Evolutionary conservation across 2,888 invertebrate species (phyloP), one percentile per base, ranked within the genome.

Genomic region (Orthonevra nobilis): DNA sequence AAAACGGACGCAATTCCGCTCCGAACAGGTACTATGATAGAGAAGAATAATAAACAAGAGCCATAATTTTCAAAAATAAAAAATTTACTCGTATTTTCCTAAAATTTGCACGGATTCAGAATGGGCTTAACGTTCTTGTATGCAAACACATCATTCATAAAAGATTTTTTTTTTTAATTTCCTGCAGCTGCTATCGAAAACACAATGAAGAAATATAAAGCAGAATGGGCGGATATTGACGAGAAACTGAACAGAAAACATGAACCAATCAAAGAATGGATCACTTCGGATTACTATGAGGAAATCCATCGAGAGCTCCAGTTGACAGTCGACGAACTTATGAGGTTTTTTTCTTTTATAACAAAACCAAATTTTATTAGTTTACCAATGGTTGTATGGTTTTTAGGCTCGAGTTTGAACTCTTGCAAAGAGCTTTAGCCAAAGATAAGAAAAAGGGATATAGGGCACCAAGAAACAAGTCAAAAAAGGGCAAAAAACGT

Each of bases 221-320:
- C 82, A 23, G 86, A 89, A 68, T 89, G 89, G 88, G 72, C 83
- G 28, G 81, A 84, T 64, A 81, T 89, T 23, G 87, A 89, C 75
- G 89, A 89, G 70, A 85, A 85, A 66, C 81, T 86, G 0, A 88
- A 88, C 68, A 84, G 83, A 50, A 83, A 85, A 34, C 83, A 89
- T 40, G 85, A 82, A 23, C 84, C 85, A 0, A 86, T 87, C 14
- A 86, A 84, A 64, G 83, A 85, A 6, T 88, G 88, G 88, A 84
- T 89, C 1, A 86, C 83, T 1, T 88, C 89, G 73, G 90, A 90
- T 58, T 90, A 91, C 83, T 84, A 90, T 34, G 84, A 86, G 3
- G 89, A 90, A 82, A 90, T 92, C 36, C 91, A 91, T 81, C 85
- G 87, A 28, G 91, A 92, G 83, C 87, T 92, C 6, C 85, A 90